Base-by-base conservation (phyloP, 2,113 vertebrate genomes). In the Channa maculata region DNA sequence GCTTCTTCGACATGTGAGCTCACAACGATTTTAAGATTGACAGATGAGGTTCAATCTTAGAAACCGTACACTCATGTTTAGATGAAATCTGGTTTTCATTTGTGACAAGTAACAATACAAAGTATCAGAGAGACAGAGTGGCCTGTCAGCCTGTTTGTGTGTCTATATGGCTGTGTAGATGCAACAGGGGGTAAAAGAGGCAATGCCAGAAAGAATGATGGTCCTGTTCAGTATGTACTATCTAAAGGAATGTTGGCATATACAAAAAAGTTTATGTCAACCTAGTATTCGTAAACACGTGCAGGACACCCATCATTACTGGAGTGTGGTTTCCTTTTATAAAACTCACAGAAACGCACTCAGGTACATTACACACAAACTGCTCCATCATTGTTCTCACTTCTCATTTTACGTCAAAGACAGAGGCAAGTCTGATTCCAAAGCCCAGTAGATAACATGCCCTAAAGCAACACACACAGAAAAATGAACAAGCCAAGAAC, bases 71-170 rank as follows among this genome's bases (percentile, higher is more conserved):
- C 85, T 82, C 9, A 49, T 89, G 81, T 88, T 89, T 82, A 79
- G 80, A 88, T 86, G 70, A 75, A 84, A 86, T 93, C 89, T 91
- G 91, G 82, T 85, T 91, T 84, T 85, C 84, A 93, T 93, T 92
- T 91, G 75, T 53, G 65, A 68, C 34, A 2, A 80, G 68, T 75
- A 87, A 89, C 86, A 88, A 85, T 83, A 74, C 84, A 79, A 87
- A 75, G 70, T 65, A 86, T 79, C 65, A 80, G 62, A 69, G 71
- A 87, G 78, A 88, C 77, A 54, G 75, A 86, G 77, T 80, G 76
- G 84, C 73, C 88, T 88, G 83, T 82, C 58, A 67, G 64, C 61
- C 65, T 72, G 68, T 79, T 80, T 80, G 74, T 80, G 63, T 41
- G 46, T 53, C 1, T 73, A 60, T 60, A 2, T 68, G 14, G 53